phyloP scores from a whole-genome alignment of 2,888 invertebrate genomes.

The Cantharis rustica region DNA sequence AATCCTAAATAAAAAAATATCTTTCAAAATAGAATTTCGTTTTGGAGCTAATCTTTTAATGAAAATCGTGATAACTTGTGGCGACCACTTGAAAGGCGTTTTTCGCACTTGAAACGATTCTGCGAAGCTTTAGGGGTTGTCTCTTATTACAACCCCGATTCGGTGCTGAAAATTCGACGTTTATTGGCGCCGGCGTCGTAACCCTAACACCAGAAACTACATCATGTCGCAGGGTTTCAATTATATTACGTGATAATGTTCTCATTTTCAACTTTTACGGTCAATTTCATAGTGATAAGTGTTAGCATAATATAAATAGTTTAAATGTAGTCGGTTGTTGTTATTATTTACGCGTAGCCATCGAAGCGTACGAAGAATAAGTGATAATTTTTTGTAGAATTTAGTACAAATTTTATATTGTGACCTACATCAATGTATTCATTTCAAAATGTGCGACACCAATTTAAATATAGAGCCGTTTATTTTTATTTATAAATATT shows the following conservation, averaged over 20 bases:
- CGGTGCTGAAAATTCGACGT: conserved; percentile 17
- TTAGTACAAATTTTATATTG: conserved; percentile 33
- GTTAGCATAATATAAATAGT: conserved; percentile 3
- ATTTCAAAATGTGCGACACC: conserved; percentile 37
- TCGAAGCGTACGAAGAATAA: conserved; percentile 10
- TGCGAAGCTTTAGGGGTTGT: conserved; percentile 7
- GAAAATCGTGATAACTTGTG: neutral
- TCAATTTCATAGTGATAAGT: conserved; percentile 21
- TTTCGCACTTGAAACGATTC: neutral
- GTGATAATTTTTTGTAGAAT: conserved; percentile 17
- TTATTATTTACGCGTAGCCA: neutral
- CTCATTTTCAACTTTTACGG: conserved; percentile 11
- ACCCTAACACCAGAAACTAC: conserved; percentile 12
- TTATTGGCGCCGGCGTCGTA: conserved; percentile 28
- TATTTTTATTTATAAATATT: conserved; percentile 24
- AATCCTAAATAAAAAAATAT: neutral
- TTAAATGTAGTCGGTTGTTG: neutral
- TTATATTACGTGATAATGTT: conserved; percentile 10
- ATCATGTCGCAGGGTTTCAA: conserved; percentile 16
- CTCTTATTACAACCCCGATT: conserved; percentile 12
- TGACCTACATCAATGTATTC: conserved; percentile 46
- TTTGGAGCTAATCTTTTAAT: neutral
- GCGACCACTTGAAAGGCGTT: neutral
- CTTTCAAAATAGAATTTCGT: too few species aligned
- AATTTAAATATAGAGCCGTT: conserved; percentile 27